phyloP scores from a whole-genome alignment of 1,140 invertebrate genomes.

The Tyrophagus putrescentiae region DNA sequence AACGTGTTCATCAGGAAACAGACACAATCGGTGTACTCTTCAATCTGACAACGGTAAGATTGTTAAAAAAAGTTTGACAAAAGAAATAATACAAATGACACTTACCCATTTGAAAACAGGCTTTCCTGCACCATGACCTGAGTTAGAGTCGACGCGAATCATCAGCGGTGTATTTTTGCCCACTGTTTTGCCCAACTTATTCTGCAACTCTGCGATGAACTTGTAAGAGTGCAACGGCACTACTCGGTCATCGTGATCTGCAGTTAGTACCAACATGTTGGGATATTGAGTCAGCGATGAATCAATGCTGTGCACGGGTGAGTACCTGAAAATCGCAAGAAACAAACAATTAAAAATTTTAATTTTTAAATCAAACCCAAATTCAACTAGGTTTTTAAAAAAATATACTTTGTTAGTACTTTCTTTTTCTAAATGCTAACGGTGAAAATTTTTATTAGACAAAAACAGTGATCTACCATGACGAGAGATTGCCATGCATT shows the following conservation, averaged over 20 bases:
- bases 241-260: slow-evolving; percentile 94
- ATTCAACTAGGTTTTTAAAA: not conserved
- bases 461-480: no score
- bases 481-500: no score
- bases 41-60: slow-evolving; percentile 49
- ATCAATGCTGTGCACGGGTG: slow-evolving; percentile 83
- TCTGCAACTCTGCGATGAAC: slow-evolving; percentile 76
- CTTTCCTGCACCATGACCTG: slow-evolving; percentile 90
- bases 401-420: not conserved
- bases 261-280: slow-evolving; percentile 71
- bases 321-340: slow-evolving; percentile 39
- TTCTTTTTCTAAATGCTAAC: not conserved
- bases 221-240: slow-evolving; percentile 90
- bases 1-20: not conserved
- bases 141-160: slow-evolving; percentile 77
- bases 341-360: not conserved
- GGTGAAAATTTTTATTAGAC: slow-evolving; percentile 18
- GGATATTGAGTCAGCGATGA: slow-evolving; percentile 49
- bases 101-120: slow-evolving; percentile 64
- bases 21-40: slow-evolving; percentile 48
- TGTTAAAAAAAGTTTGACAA: not conserved
- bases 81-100: not conserved
- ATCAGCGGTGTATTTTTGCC: slow-evolving; percentile 66
- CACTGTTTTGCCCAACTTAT: slow-evolving; percentile 45
- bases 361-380: not conserved